A percentile compares a stretch with the other conserved stretches of the same genome.
Conservation (phyloP, 2,888 invertebrate species). For the Eledone cirrhosa region DNA sequence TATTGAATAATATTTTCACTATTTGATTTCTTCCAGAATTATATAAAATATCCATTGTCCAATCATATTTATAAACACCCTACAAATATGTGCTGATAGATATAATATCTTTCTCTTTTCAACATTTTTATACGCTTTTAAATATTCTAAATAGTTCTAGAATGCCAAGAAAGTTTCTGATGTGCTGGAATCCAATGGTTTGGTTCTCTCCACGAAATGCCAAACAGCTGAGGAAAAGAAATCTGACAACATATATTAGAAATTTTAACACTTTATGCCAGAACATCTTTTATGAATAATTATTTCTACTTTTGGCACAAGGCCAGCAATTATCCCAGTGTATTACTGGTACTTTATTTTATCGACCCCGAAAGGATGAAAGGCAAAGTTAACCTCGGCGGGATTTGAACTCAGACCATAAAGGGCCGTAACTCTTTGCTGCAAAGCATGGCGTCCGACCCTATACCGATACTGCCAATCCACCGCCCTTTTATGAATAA, state of each 20-base stretch:
- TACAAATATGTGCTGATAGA: neutral
- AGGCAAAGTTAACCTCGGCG: too few relatives aligned
- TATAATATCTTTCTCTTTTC: too few relatives aligned
- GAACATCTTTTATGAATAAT: neutral
- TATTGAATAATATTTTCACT: neutral
- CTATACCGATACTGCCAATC: too few relatives aligned
- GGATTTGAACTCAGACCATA: too few relatives aligned
- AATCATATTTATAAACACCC: neutral
- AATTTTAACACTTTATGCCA: neutral
- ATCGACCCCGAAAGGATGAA: too few relatives aligned
- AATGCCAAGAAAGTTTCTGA: conserved; percentile 1
- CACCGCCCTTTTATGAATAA: neutral
- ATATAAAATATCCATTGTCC: neutral
- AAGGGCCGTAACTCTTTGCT: too few relatives aligned
- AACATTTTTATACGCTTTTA: neutral
- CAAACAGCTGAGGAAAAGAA: neutral
- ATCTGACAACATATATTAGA: neutral
- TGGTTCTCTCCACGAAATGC: neutral
- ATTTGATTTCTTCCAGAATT: conserved; percentile 1
- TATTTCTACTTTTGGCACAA: too few relatives aligned
- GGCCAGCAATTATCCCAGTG: too few relatives aligned
- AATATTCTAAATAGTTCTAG: neutral
- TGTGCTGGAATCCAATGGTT: neutral
- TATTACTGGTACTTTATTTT: too few relatives aligned
- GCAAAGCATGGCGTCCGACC: too few relatives aligned